phyloP scores from a whole-genome alignment of 1,140 invertebrate species.

The Neocloeon triangulifer region DNA sequence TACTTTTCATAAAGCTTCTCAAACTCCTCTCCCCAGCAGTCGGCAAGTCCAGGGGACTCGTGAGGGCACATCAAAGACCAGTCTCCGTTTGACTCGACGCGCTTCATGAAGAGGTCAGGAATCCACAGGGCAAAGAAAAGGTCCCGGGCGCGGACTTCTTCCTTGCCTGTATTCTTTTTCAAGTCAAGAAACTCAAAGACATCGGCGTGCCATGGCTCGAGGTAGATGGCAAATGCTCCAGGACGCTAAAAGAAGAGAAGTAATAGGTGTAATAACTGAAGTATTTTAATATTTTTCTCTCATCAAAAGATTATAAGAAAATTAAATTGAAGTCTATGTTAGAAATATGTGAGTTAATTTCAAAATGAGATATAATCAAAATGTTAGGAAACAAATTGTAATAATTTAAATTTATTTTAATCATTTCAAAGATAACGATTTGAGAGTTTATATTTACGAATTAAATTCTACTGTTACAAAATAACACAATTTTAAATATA shows the following conservation, averaged over 20 bases:
- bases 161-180: conserved; percentile 86
- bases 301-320: too few relatives aligned
- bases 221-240: conserved; percentile 96
- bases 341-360: too few relatives aligned
- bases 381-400: too few relatives aligned
- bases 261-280: too few relatives aligned
- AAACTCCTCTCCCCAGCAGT: conserved; percentile 91
- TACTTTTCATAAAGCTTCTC: conserved; percentile 65
- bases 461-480: too few relatives aligned
- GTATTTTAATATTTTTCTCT: too few relatives aligned
- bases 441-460: too few relatives aligned
- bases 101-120: conserved; percentile 95
- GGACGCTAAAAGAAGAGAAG: conserved; percentile 41
- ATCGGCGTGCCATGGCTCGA: conserved; percentile 98
- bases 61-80: conserved; percentile 98
- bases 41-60: conserved; percentile 70
- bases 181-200: conserved; percentile 89
- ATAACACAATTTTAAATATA: too few relatives aligned
- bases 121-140: conserved; percentile 98
- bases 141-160: conserved; percentile 80
- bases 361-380: too few relatives aligned
- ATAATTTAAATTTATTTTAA: too few relatives aligned
- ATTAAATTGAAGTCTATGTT: too few relatives aligned
- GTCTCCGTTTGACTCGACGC: conserved; percentile 64
- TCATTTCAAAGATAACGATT: too few relatives aligned